Conservation (phyloP, 2,113 vertebrate genomes). For the Galbula dea region DNA sequence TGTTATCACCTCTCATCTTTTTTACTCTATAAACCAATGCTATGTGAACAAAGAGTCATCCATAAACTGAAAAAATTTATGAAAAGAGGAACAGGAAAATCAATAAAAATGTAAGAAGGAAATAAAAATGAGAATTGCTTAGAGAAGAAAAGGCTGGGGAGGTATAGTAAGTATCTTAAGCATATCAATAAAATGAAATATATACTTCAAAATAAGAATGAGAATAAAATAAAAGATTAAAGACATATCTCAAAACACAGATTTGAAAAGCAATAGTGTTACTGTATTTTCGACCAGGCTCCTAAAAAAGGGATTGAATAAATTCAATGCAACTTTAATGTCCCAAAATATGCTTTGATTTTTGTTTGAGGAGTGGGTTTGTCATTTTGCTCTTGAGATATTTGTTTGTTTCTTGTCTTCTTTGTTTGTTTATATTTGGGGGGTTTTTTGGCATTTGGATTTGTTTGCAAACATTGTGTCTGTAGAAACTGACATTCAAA, state of each 20-base stretch:
- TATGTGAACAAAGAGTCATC: conserved; percentile 10
- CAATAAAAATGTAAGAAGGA: conserved; percentile 37
- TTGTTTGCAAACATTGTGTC: background rate
- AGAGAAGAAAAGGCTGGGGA: background rate
- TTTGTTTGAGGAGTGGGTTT: background rate
- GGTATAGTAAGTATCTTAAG: background rate
- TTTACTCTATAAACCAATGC: conserved; percentile 28
- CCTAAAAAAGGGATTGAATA: background rate
- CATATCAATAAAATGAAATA: conserved; percentile 30
- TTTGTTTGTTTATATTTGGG: background rate
- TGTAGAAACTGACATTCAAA: background rate
- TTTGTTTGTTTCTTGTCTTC: background rate
- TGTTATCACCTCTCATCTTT: conserved; percentile 50
- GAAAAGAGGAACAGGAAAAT: conserved; percentile 32
- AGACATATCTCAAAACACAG: background rate
- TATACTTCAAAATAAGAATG: conserved; percentile 18
- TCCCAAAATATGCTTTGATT: fast-evolving
- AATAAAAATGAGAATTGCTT: conserved; percentile 54
- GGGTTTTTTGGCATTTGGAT: background rate
- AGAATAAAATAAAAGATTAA: conserved; percentile 21
- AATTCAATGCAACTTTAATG: background rate
- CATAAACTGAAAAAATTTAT: conserved; percentile 24
- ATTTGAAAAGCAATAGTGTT: background rate
- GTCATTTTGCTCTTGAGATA: background rate
- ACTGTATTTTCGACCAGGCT: background rate